phyloP scores from a whole-genome alignment of 2,888 invertebrate genomes.

The Saturnia pavonia region DNA sequence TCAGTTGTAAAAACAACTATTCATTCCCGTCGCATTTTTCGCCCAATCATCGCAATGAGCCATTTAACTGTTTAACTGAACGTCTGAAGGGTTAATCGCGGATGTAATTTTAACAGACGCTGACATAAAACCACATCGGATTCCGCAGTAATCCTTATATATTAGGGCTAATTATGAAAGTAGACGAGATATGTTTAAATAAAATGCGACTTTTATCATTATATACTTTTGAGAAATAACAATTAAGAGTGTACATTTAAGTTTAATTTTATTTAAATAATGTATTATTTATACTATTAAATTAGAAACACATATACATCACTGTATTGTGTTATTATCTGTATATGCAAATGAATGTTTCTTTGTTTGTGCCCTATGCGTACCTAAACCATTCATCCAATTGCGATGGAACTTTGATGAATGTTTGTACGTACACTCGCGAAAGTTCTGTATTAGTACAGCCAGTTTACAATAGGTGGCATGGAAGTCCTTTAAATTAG shows the following conservation, averaged over 20 bases:
- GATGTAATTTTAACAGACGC: conserved; percentile 65
- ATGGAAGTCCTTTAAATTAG: no score
- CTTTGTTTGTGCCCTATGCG: no score
- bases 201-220: neutral
- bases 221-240: neutral
- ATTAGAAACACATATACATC: no score
- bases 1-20: conserved; percentile 27
- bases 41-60: conserved; percentile 64
- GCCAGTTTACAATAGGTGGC: no score
- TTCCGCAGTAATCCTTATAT: conserved; percentile 46
- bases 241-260: neutral
- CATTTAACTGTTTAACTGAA: conserved; percentile 49
- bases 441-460: no score
- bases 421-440: no score
- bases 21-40: conserved; percentile 58
- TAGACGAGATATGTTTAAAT: conserved; percentile 30
- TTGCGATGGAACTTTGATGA: no score
- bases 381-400: no score
- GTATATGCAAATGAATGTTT: no score
- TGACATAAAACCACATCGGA: conserved; percentile 45
- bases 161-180: conserved; percentile 35
- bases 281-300: no score
- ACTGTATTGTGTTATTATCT: no score
- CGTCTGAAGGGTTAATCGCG: conserved; percentile 58
- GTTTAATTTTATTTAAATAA: neutral